Evolutionary conservation across 1,140 invertebrate species (phyloP), one percentile per base, ranked within the genome.

Genomic region (Ylistrum balloti): DNA sequence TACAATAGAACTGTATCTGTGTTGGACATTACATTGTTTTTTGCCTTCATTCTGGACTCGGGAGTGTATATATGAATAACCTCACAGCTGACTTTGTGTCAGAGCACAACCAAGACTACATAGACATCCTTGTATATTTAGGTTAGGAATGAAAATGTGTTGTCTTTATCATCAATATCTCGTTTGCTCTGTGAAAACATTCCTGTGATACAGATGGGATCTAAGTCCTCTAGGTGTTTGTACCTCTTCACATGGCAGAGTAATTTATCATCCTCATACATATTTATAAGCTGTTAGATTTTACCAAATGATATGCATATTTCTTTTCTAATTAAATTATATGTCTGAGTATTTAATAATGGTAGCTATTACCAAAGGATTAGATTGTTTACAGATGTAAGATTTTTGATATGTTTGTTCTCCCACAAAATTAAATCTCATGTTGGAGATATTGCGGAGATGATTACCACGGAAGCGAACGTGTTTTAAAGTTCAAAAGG

Each of bases 121-220:
- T 74, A 74, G 7, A 74, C 7, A 5, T 74, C 5, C 2, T n/a
- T n/a, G 22, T 74, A 74, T 74, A 74, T 74, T 74, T 74, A 74
- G 22, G n/a, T 74, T 74, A 2, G 56, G 56, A 28, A 74, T 74
- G 56, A 74, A 74, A 28, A 74, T 74, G 56, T 74, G 56, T 74
- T 74, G 56, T 74, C 56, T 74, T 74, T 74, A 74, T 74, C 56
- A 74, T 74, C 56, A 74, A 74, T 74, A 74, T 74, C 56, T 74
- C 22, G n/a, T 74, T 74, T 74, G 56, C 56, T 74, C 17, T 3
- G 56, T 22, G 56, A 74, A 74, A 74, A 74, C 56, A 74, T 74
- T 74, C 22, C 56, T n/a, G 22, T 74, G 56, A 74, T 74, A 28
- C 56, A 74, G 56, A 74, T 74, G 5, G 3, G 22, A 74, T 74